Evolutionary conservation across 1,140 invertebrate species (phyloP).

Genomic region (Archegozetes longisetosus): DNA sequence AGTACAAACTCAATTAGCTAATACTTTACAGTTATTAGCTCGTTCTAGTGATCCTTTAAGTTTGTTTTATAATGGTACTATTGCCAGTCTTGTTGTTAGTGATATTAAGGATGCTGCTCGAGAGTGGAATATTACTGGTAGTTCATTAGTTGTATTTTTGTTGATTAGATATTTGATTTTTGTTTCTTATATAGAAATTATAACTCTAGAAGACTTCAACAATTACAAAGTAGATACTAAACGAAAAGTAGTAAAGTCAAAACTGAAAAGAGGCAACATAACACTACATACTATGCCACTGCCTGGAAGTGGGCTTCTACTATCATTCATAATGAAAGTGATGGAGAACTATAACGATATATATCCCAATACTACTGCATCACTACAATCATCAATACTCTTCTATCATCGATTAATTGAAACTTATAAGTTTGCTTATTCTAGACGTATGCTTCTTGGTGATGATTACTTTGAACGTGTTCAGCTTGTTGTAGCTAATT

Average conservation of each 20-base stretch:
- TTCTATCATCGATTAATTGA: conserved; percentile 77
- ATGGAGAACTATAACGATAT: conserved; percentile 35
- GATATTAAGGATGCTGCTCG: not conserved
- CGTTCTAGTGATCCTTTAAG: not conserved
- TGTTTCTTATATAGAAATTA: conserved; percentile 13
- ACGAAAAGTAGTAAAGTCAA: conserved; percentile 43
- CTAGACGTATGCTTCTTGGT: conserved; percentile 60
- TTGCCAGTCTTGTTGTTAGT: conserved; percentile 19
- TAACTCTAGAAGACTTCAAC: conserved; percentile 33
- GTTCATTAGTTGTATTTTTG: not conserved
- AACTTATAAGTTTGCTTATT: conserved; percentile 81
- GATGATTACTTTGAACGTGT: conserved; percentile 55
- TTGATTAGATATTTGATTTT: not conserved
- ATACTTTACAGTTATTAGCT: not conserved
- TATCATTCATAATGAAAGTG: conserved; percentile 64
- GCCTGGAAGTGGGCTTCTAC: conserved; percentile 49
- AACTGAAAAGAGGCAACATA: conserved; percentile 33
- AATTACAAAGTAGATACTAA: conserved; percentile 39
- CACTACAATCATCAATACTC: conserved; percentile 27
- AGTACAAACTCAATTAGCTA: not conserved
- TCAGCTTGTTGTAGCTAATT: conserved; percentile 39
- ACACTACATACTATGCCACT: conserved; percentile 51
- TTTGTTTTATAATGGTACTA: conserved; percentile 24
- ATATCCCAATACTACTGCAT: not conserved
- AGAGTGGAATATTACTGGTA: not conserved